Evolutionary conservation across 2,888 invertebrate species (phyloP), one percentile per base, ranked within the genome.

Genomic region (Drosophila paranaensis): DNA sequence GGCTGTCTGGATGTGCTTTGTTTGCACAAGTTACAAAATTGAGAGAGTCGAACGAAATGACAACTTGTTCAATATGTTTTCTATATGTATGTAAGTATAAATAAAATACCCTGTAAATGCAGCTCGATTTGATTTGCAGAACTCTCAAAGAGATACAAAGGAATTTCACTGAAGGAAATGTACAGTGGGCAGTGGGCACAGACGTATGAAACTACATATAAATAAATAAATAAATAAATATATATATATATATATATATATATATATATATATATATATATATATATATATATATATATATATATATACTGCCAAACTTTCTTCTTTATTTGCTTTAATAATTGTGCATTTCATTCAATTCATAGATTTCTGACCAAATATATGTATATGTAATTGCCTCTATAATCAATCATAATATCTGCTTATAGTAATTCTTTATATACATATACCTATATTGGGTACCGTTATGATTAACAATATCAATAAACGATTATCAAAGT

Each of bases 21-120:
- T 74, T 58, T 71, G 71, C 58, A 53, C 58, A 71, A 67, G 77
- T 61, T 71, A 39, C 66, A 71, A 61, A 65, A 58, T 76, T 35
- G 20, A 20, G 20, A 20, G 20, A 20, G 20, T 20, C 20, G 50
- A 55, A 42, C 46, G 61, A 39, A 69, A 37, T 57, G 30, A 53
- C 63, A 71, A 51, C 40, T 45, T 51, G 45, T 8, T 27, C 25
- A 45, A 14, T 25, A 2, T 14, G 8, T 45, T 30, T 30, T 16
- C 40, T 8, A 48, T 16, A 10, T 14, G 6, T 6, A 27, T 27
- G 20, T 20, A 20, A 2, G 2, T 20, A 2, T 20, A 20, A 2
- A 20, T 20, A 20, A 20, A n/a, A 69, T 61, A 64, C 54, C 27
- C 65, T 55, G n/a, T 39, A 46, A 37, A 27, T n/a, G 55, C 20